phyloP scores from a whole-genome alignment of 2,888 invertebrate genomes.

The Eristalinus sepulchralis region DNA sequence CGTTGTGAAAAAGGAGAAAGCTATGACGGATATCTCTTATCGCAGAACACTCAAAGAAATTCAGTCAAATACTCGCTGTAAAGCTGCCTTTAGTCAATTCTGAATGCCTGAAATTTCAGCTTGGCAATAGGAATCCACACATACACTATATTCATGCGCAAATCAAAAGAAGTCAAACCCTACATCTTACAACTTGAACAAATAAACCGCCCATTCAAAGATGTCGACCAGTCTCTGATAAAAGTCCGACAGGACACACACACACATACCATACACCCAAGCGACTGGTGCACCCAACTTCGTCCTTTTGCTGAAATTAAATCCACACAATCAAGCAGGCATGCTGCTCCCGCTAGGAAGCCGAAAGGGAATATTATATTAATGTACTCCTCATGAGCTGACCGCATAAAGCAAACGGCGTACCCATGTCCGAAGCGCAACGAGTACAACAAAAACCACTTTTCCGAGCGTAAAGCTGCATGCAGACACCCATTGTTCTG shows the following conservation, averaged over 20 bases:
- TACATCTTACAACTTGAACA: background rate
- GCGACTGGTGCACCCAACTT: background rate
- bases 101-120: no score
- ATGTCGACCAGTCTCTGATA: background rate
- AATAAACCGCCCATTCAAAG: background rate
- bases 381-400: constrained; percentile 61
- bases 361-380: constrained; percentile 59
- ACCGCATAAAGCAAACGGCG: constrained; percentile 53
- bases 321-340: constrained; percentile 10
- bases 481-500: constrained; percentile 60
- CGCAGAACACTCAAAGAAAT: no score
- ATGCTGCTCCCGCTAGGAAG: constrained; percentile 1
- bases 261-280: background rate
- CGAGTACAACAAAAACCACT: constrained; percentile 42
- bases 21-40: no score
- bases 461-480: constrained; percentile 49
- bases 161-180: background rate
- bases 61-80: no score
- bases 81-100: no score
- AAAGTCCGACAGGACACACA: constrained; percentile 5
- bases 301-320: constrained; percentile 10
- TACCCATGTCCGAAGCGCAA: constrained; percentile 39
- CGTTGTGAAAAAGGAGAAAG: no score
- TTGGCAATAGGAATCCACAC: background rate
- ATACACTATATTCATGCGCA: background rate